phyloP scores from a whole-genome alignment of 2,113 vertebrate species.

The Strigops habroptila region DNA sequence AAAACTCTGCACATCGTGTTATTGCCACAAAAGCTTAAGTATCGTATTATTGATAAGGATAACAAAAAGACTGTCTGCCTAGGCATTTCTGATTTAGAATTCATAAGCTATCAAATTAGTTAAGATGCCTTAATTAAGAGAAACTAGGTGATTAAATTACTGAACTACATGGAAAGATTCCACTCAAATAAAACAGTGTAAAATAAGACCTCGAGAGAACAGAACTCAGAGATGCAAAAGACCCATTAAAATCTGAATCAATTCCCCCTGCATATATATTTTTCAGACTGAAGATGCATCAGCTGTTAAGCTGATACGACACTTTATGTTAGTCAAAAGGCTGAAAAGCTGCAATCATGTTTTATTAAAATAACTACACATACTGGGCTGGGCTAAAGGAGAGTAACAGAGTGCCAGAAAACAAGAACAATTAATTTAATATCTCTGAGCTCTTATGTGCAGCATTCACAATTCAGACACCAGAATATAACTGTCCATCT shows the following conservation, averaged over 20 bases:
- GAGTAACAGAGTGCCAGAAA: neutral
- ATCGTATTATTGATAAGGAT: slow-evolving; percentile 18
- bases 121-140: neutral
- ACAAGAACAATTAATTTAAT: slow-evolving; percentile 1
- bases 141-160: neutral
- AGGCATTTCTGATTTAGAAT: neutral
- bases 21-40: slow-evolving; percentile 27
- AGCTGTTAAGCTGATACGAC: slow-evolving; percentile 28
- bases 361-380: slow-evolving; percentile 50
- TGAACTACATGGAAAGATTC: neutral
- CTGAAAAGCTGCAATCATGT: slow-evolving; percentile 45
- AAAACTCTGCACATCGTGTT: neutral
- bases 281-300: slow-evolving; percentile 34
- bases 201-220: neutral
- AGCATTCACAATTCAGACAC: neutral
- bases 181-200: neutral
- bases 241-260: slow-evolving; percentile 12
- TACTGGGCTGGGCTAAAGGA: neutral
- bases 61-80: slow-evolving; percentile 18
- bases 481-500: neutral
- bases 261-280: neutral
- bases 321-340: slow-evolving; percentile 51
- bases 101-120: neutral
- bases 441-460: neutral
- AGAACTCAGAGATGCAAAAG: neutral